Percentiles rank a stretch among this genome's conserved stretches.
These are phyloP conservation scores for Chrysolina oricalcia DNA, from an alignment of 2,888 invertebrate genomes.

Conservation along the genomic window DNA sequence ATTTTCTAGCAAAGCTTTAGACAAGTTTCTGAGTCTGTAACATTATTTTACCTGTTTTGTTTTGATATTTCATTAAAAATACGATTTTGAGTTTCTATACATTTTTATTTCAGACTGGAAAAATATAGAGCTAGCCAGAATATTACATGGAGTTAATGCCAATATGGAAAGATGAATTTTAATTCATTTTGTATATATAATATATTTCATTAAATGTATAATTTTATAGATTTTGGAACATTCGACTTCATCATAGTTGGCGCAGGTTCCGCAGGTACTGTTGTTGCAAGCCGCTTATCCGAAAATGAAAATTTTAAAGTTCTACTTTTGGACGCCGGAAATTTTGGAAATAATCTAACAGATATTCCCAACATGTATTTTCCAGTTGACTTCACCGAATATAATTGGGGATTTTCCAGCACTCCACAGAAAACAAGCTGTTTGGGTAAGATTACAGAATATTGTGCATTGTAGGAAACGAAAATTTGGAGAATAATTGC, in stretches of 20 bases:
- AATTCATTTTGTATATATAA: no score
- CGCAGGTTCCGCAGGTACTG: conserved; percentile 46
- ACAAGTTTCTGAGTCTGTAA: no score
- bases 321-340: conserved; percentile 49
- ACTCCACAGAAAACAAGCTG: conserved; percentile 79
- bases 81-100: no score
- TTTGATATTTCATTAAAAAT: no score
- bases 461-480: no score
- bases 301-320: conserved; percentile 44
- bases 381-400: conserved; percentile 76
- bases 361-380: conserved; percentile 76
- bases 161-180: no score
- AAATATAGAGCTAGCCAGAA: no score
- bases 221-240: conserved; percentile 44
- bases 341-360: conserved; percentile 65
- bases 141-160: no score
- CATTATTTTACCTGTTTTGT: no score
- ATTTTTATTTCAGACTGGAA: no score
- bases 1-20: no score
- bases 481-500: no score
- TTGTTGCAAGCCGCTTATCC: conserved; percentile 46
- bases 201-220: neutral
- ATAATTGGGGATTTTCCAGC: conserved; percentile 83
- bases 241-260: conserved; percentile 50
- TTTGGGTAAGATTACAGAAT: conserved; percentile 49